These are phyloP conservation scores for Dryoscopus gambensis DNA, from an alignment of 2,113 vertebrate genomes.

Conservation along the genomic window DNA sequence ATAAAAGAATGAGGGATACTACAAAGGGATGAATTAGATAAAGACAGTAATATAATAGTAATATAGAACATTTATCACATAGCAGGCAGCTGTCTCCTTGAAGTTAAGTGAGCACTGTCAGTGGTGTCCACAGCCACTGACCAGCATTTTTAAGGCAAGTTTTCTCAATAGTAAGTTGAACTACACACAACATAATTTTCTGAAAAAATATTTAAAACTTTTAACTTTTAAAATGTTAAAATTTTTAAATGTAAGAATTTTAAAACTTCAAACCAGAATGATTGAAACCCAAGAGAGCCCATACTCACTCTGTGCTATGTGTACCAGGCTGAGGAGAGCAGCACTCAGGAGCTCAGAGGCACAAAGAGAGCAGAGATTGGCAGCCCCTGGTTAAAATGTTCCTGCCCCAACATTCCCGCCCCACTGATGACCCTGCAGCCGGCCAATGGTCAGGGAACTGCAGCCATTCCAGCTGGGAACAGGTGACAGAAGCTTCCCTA, in stretches of 20 bases:
- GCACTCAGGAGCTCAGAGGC: neutral
- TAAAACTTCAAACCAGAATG: neutral
- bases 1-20: neutral
- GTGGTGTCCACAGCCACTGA: neutral
- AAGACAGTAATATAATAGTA: neutral
- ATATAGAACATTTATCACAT: neutral
- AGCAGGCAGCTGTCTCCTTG: neutral
- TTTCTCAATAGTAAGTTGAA: neutral
- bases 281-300: neutral
- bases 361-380: neutral
- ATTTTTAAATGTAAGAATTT: neutral
- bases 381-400: neutral
- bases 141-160: neutral
- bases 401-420: neutral
- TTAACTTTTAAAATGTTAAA: neutral
- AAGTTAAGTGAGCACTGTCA: neutral
- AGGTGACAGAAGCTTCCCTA: neutral
- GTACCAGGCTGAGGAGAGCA: neutral
- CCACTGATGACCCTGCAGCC: neutral
- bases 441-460: conserved; percentile 19
- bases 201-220: neutral
- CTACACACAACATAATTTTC: neutral
- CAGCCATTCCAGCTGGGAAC: neutral
- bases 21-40: neutral
- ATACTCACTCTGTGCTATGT: conserved; percentile 2